Conservation (phyloP, 2,888 invertebrate genomes). For the Allolobophora icterica region DNA sequence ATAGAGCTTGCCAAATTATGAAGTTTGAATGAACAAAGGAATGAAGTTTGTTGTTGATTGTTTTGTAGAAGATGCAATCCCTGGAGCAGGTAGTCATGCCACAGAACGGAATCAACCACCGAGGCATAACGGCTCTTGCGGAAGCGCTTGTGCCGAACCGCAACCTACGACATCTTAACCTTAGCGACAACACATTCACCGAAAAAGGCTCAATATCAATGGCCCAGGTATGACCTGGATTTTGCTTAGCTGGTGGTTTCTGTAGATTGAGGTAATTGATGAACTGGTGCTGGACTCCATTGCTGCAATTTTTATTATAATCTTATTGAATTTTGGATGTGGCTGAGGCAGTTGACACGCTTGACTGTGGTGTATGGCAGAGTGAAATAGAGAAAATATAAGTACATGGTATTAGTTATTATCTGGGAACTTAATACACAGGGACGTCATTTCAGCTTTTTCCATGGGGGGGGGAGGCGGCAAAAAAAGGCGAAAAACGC, state of each 20-base stretch:
- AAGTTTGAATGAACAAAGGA: not conserved
- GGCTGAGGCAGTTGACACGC: too few relatives aligned
- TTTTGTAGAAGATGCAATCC: conserved; percentile 74
- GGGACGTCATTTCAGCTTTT: too few relatives aligned
- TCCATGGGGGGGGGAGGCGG: too few relatives aligned
- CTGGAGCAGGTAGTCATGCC: conserved; percentile 90
- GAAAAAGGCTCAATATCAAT: conserved; percentile 75
- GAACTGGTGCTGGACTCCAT: too few relatives aligned
- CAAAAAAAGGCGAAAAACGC: too few relatives aligned
- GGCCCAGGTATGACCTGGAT: conserved; percentile 68
- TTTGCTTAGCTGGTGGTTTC: not conserved
- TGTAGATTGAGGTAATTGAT: too few relatives aligned
- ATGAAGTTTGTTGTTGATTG: not conserved
- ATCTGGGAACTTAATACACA: too few relatives aligned
- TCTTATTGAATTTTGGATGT: too few relatives aligned
- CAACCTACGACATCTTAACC: conserved; percentile 78
- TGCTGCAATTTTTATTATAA: too few relatives aligned
- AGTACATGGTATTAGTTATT: too few relatives aligned
- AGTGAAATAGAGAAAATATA: too few relatives aligned
- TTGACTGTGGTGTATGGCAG: too few relatives aligned
- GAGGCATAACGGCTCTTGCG: conserved; percentile 82
- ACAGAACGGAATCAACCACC: conserved; percentile 93
- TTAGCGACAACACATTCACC: conserved; percentile 91
- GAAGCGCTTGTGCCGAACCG: conserved; percentile 75
- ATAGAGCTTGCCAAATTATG: not conserved